Base-by-base conservation (phyloP, 2,797 vertebrate species). In the Vultur gryphus region DNA sequence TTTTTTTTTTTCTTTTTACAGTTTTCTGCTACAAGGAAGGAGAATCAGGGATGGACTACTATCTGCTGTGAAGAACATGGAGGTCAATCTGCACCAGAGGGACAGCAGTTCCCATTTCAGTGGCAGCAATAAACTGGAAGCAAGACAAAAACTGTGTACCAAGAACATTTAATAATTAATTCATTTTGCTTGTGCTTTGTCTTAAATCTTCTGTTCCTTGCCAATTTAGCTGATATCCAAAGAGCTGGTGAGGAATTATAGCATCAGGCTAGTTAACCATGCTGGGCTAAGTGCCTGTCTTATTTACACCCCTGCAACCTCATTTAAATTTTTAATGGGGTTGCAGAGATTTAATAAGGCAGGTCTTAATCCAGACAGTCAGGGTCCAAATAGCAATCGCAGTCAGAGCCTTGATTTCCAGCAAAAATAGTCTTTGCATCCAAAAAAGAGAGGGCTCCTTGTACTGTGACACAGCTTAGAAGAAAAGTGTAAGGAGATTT, bases 311-410 rank as follows among this genome's bases (percentile, higher is more conserved):
- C 71, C 89, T 91, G 52, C 86, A 87, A 71, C 54, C 57, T 84
- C 82, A 95, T 93, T 89, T 95, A 81, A 95, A 66, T 72, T 91
- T 95, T 92, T 89, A 91, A 95, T 92, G n/a, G 72, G 33, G 67
- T 57, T 93, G 72, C 65, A 93, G 89, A 83, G 81, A 78, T 76
- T 83, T 89, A 97, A 92, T 82, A 62, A 96, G 81, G 44, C 77
- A 93, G n/a, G 46, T 79, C 71, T 86, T 91, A 84, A 93, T 81
- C 87, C 89, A 84, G 61, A 72, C 14, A 90, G 64, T 18, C 78
- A 87, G 73, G 39, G 57, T 71, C 61, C 48, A 89, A 93, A 76
- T 2, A 67, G 17, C n/a, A 84, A 57, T 31, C 24, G 37, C 65
- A 67, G 20, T 70, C 85, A 82, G 51, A 77, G 39, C 9, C n/a